Evolutionary conservation across 2,797 vertebrate species (phyloP), one percentile per base, ranked within the genome.

Genomic region (Pterois miles): DNA sequence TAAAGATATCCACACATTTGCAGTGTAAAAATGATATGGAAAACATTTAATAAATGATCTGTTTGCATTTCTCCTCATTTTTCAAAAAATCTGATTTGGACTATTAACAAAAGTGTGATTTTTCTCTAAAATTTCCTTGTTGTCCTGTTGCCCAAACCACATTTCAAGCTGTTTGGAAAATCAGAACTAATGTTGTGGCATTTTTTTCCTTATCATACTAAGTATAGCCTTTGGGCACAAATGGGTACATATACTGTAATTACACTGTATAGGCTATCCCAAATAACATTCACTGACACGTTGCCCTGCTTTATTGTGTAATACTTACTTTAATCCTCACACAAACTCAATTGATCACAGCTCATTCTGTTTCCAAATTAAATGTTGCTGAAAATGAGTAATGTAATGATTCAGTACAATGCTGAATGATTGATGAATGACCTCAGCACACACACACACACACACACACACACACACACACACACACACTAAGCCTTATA

Each of bases 381-480:
- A 78, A 70, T 29, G 20, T 64, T 63, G 27, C 33, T 23, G 12
- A 27, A 48, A 67, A 52, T 53, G 23, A 76, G 18, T 36, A 71
- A 66, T 62, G 56, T n/a, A n/a, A n/a, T 50, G 1, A 34, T 54
- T 29, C 34, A 23, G 5, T 23, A 20, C 16, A 6, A 23, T 29
- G 23, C 14, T 43, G 27, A 71, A 53, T 53, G 27, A 71, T 71
- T 62, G 63, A 58, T 81, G n/a, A 48, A 59, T 22, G 65, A 56
- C 62, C 62, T 40, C 52, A 56, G 10, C 20, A 13, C 9, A 22
- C 27, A 34, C 43, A 46, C 18, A 46, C 40, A 43, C 40, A 43
- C 40, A 43, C 40, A 13, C 34, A 36, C 34, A 34, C 36, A 38
- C 36, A 38, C 36, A 36, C 34, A 36, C 36, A 38, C 36, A 40